phyloP scores from a whole-genome alignment of 2,113 vertebrate genomes.

The Ariopsis seemanni region DNA sequence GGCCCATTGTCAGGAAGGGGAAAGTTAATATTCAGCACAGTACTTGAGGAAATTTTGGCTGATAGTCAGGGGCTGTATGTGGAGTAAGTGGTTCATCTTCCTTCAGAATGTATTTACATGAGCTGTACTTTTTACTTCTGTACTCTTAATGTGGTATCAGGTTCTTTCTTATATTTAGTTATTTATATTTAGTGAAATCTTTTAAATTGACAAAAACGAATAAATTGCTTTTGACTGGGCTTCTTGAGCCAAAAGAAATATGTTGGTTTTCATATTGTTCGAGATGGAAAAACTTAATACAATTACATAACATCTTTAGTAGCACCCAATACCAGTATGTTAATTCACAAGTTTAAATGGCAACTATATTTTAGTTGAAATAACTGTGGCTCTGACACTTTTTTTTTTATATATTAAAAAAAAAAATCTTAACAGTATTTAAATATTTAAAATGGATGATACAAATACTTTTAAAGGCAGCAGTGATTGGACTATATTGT shows the following conservation, averaged over 20 bases:
- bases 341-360: background rate
- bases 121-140: background rate
- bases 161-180: conserved; percentile 33
- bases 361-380: background rate
- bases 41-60: background rate
- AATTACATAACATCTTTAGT: background rate
- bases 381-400: background rate
- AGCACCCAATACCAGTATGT: background rate
- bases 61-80: background rate
- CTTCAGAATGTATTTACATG: conserved; percentile 34
- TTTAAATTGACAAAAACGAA: background rate
- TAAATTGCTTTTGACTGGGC: background rate
- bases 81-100: background rate
- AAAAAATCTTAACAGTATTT: background rate
- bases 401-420: background rate
- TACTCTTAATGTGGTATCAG: conserved; percentile 6
- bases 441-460: background rate
- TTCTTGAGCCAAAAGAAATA: background rate
- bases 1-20: background rate
- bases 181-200: conserved; percentile 16
- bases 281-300: background rate
- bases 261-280: background rate
- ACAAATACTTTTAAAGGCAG: background rate
- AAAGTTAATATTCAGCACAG: background rate
- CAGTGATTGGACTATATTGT: background rate